Base-by-base conservation (phyloP, 2,888 invertebrate genomes). In the Apocheima hispidaria region DNA sequence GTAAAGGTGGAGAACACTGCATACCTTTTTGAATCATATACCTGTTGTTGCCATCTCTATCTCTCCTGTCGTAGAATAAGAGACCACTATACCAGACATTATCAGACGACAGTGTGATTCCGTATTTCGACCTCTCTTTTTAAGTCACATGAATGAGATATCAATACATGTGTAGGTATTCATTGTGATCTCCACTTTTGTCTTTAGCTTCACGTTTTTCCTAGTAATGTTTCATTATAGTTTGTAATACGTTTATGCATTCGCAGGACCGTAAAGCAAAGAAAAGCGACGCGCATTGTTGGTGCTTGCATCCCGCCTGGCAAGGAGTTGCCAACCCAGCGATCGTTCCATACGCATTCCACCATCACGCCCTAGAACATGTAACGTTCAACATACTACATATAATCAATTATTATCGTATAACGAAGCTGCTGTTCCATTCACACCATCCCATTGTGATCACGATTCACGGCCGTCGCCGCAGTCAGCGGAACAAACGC, bases 301-400 rank as follows among this genome's bases (percentile, higher is more conserved):
- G 84, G 85, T 84, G 87, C 86, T 86, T 85, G 86, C 87, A 78
- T 72, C 77, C 82, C 74, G 83, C 80, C 82, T 78, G 82, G 81
- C 81, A 70, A 76, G 68, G 53, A 77, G 80, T 73, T 69, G 76
- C 75, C 70, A 67, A 73, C 78, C 72, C 75, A 75, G 77, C 77
- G 69, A 73, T 68, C 78, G 63, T 68, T 69, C 52, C 68, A 77
- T 74, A 77, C 69, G 69, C 73, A 79, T 79, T 30, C 77, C 48
- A 36, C 77, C 53, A 43, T 49, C 40, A 41, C 75, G 80, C 77
- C 73, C 75, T 81, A 79, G 77, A 70, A 77, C 74, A 69, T 73
- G 68, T 82, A 74, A 80, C 73, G 77, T 73, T 79, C 77, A 74
- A 72, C n/a, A n/a, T n/a, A 70, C 68, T 78, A 46, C 46, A 46